These are phyloP conservation scores for Mycalesis mineus DNA, from an alignment of 2,888 invertebrate species.

Conservation along the genomic window DNA sequence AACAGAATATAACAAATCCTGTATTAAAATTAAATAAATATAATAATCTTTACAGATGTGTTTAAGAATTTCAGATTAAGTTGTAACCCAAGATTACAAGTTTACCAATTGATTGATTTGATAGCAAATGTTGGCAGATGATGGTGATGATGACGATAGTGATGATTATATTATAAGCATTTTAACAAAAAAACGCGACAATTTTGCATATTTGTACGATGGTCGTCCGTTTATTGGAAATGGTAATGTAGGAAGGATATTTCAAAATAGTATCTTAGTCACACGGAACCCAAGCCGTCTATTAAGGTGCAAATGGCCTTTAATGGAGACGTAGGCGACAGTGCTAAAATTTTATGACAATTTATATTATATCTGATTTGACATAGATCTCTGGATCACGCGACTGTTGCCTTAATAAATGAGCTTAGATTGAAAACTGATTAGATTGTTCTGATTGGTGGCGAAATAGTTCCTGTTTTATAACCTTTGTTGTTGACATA, in stretches of 20 bases:
- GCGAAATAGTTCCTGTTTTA: background rate
- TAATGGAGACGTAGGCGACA: constrained; percentile 41
- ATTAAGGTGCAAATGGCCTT: constrained; percentile 30
- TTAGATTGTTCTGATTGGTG: constrained; percentile 1
- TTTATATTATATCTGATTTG: constrained; percentile 29
- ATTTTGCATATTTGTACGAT: background rate
- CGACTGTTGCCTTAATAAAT: constrained; percentile 15
- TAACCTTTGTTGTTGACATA: background rate
- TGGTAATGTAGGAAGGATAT: constrained; percentile 33
- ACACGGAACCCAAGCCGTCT: constrained; percentile 31
- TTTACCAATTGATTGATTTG: too few species aligned
- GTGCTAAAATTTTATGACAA: constrained; percentile 53
- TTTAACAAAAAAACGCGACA: too few species aligned
- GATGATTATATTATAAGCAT: too few species aligned
- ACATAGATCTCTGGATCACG: constrained; percentile 27
- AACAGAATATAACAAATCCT: too few species aligned
- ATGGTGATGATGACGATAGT: too few species aligned
- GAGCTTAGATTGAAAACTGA: background rate
- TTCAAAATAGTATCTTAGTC: constrained; percentile 36
- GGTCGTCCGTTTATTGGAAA: background rate
- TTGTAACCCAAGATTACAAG: too few species aligned
- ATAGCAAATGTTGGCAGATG: too few species aligned
- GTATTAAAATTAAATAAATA: too few species aligned
- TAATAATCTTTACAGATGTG: too few species aligned
- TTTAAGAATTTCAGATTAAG: too few species aligned